Evolutionary conservation across 2,888 invertebrate genomes (phyloP).

Genomic region (Aleiodes testaceus): DNA sequence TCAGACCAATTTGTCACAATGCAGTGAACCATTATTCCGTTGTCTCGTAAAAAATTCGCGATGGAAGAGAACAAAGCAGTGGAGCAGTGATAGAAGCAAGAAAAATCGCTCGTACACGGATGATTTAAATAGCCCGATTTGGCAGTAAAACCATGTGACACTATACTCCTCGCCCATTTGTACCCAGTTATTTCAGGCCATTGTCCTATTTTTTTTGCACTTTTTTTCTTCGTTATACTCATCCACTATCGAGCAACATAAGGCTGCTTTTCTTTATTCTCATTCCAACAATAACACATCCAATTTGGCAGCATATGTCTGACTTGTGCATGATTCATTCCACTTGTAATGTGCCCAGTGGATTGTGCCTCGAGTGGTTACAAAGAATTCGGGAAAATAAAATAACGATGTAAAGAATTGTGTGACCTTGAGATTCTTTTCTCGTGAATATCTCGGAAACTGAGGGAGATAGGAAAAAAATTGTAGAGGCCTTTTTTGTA

Average conservation of each 20-base stretch:
- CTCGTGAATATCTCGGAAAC: too few species aligned
- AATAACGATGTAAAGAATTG: neutral
- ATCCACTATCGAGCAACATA: slow-evolving; percentile 30
- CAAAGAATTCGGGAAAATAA: neutral
- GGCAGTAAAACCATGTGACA: slow-evolving; percentile 53
- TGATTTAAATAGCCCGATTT: slow-evolving; percentile 58
- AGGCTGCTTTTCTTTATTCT: slow-evolving; percentile 39
- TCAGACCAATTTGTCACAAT: slow-evolving; percentile 51
- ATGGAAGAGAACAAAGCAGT: slow-evolving; percentile 42
- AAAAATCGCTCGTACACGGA: slow-evolving; percentile 48
- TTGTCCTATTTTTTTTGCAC: slow-evolving; percentile 12
- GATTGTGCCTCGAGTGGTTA: neutral
- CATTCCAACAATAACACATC: slow-evolving; percentile 50
- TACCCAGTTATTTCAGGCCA: slow-evolving; percentile 19
- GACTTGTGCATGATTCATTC: slow-evolving; percentile 46
- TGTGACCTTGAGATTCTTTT: too few species aligned
- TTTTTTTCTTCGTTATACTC: slow-evolving; percentile 8
- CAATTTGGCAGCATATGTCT: slow-evolving; percentile 53
- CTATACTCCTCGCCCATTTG: slow-evolving; percentile 36
- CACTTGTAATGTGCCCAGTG: slow-evolving; percentile 9
- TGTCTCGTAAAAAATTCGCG: slow-evolving; percentile 50
- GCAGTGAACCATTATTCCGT: slow-evolving; percentile 50
- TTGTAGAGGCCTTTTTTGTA: too few species aligned
- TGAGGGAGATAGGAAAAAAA: too few species aligned
- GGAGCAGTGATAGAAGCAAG: slow-evolving; percentile 25